These are phyloP conservation scores for Cathartes aura DNA, from an alignment of 2,113 vertebrate genomes.

Conservation along the genomic window DNA sequence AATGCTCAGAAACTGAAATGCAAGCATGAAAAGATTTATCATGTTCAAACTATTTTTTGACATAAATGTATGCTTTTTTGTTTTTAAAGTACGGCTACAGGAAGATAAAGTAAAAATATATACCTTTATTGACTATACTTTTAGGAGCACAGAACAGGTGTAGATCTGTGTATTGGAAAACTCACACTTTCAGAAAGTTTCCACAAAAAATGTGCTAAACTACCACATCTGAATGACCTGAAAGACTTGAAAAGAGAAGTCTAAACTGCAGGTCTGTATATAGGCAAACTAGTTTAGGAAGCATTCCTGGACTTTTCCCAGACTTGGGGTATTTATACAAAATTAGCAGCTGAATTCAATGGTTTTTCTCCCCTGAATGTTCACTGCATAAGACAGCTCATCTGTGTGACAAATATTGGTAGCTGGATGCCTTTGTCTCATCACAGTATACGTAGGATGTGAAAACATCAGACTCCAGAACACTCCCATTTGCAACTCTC, in stretches of 20 bases:
- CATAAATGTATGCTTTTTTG: background rate
- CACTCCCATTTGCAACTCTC: background rate
- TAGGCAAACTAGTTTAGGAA: background rate
- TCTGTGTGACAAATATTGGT: background rate
- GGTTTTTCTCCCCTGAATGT: background rate
- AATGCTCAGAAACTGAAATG: background rate
- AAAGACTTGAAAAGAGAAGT: background rate
- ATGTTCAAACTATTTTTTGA: background rate
- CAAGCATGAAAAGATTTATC: background rate
- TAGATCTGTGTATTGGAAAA: background rate
- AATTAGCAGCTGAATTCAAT: background rate
- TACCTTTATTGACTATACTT: background rate
- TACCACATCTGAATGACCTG: background rate
- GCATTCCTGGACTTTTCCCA: background rate
- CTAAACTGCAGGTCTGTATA: background rate
- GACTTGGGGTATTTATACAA: background rate
- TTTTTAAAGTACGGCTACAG: background rate
- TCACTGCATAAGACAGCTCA: background rate
- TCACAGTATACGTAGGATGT: accelerated
- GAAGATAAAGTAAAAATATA: background rate
- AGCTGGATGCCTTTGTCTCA: background rate
- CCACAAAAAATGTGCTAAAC: background rate
- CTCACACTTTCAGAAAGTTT: background rate
- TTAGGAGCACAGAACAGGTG: background rate
- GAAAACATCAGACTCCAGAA: background rate